Percentiles rank a stretch among this genome's conserved stretches.
Evolutionary conservation across 2,113 vertebrate genomes (phyloP).

Genomic region (Gallinago media): DNA sequence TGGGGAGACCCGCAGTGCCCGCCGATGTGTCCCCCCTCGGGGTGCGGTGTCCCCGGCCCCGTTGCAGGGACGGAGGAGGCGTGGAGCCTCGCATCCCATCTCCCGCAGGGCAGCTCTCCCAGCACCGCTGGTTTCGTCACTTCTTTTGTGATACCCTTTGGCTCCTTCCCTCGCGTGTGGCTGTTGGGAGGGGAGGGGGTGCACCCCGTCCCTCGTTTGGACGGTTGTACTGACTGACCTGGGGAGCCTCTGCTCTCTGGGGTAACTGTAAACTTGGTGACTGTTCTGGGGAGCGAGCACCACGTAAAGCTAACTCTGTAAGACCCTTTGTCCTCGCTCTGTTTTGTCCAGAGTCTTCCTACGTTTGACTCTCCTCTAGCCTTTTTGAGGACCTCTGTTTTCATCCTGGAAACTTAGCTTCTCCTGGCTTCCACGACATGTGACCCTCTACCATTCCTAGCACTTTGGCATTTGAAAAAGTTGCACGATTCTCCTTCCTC

Average conservation of each 20-base stretch:
- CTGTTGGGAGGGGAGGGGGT: background rate
- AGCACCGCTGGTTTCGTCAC: background rate
- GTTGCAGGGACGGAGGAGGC: background rate
- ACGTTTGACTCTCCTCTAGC: background rate
- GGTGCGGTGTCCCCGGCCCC: accelerated
- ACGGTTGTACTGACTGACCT: background rate
- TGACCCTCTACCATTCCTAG: background rate
- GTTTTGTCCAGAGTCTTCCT: background rate
- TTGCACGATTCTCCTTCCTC: background rate
- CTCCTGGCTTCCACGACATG: background rate
- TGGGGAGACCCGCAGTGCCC: background rate
- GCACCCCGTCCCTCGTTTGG: background rate
- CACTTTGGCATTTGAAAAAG: background rate
- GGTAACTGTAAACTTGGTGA: background rate
- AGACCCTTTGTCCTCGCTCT: background rate
- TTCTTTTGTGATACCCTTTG: background rate
- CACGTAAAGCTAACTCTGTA: background rate
- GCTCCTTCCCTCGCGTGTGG: background rate
- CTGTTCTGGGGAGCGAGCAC: background rate
- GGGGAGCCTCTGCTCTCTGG: background rate
- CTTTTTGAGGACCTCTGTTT: background rate
- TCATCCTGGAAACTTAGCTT: background rate
- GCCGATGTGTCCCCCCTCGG: accelerated
- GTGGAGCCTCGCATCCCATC: background rate
- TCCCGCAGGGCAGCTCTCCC: background rate